phyloP scores from a whole-genome alignment of 2,797 vertebrate species.

The Tangara arthus region DNA sequence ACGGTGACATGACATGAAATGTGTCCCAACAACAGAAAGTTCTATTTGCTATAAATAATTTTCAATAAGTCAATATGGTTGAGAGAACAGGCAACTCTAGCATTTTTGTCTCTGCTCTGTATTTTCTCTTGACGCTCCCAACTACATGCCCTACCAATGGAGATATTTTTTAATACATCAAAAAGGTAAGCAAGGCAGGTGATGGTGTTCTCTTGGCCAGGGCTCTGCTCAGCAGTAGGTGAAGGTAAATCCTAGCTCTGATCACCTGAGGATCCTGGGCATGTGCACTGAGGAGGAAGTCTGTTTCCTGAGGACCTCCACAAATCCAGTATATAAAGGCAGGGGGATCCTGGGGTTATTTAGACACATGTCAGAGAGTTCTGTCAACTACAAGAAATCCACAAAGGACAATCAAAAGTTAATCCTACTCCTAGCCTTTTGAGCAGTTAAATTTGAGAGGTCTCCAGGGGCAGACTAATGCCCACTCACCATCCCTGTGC shows the following conservation, averaged over 20 bases:
- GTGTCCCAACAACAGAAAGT: not conserved
- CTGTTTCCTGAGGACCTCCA: not conserved
- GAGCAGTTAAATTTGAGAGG: not conserved
- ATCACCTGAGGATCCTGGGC: not conserved
- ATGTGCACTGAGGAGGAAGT: not conserved
- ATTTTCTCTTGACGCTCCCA: not conserved
- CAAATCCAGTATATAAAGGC: not conserved
- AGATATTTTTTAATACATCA: not conserved
- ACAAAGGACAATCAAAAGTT: not conserved
- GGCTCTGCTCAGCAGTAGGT: not conserved
- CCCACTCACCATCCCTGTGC: not conserved
- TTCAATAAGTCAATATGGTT: not conserved
- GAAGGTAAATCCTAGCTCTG: not conserved
- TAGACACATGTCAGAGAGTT: not conserved
- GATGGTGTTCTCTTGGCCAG: not conserved
- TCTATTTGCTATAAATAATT: not conserved
- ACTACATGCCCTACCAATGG: rapidly evolving
- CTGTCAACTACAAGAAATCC: not conserved
- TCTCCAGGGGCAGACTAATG: not conserved
- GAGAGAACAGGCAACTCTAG: not conserved
- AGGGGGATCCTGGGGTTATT: not conserved
- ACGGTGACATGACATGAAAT: not conserved
- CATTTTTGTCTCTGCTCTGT: not conserved
- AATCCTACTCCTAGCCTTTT: not conserved
- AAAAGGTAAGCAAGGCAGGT: not conserved